Base-by-base conservation (phyloP, 2,113 vertebrate species). In the Macquaria ambigua region DNA sequence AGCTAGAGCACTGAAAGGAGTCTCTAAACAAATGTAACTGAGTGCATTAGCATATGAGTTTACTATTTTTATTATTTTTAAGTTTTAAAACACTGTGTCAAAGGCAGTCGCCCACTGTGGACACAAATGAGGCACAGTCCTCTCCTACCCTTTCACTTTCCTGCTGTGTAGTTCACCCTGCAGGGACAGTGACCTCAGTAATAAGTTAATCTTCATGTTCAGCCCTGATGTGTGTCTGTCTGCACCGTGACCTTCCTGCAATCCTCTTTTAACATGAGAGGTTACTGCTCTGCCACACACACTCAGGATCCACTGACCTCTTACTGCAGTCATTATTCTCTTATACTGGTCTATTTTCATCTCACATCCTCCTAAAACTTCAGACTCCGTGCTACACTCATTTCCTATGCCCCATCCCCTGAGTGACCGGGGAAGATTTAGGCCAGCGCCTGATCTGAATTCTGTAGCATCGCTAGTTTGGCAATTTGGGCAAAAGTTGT, bases 401-500 rank as follows among this genome's bases (percentile, higher is more conserved):
- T 86, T 83, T 89, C 67, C 83, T 77, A 15, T 39, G 48, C 25
- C 69, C 39, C 1, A n/a, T 86, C 90, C 82, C 83, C 70, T 25
- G 83, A 90, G 90, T 84, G 48, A 46, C 73, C 11, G 21, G 59
- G 50, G 34, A 71, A 77, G 83, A 94, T 95, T 85, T 90, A 90
- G 93, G 92, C 78, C 93, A 92, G 69, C 0, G 59, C 43, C 71
- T 90, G 90, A 91, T 89, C 89, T 87, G 28, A 69, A 92, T 93
- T 87, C 75, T 84, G 71, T 72, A 31, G 80, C 76, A 69, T 68
- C 70, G 76, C 11, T 63, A 56, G 77, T 90, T 82, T 83, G 74
- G 75, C 46, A 84, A 62, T 58, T 20, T 50, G 50, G 58, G 43
- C 28, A 66, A 46, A 61, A 74, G 64, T 79, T 67, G 43, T 56